Evolutionary conservation across 2,797 vertebrate species (phyloP).

Genomic region (Salmo trutta): DNA sequence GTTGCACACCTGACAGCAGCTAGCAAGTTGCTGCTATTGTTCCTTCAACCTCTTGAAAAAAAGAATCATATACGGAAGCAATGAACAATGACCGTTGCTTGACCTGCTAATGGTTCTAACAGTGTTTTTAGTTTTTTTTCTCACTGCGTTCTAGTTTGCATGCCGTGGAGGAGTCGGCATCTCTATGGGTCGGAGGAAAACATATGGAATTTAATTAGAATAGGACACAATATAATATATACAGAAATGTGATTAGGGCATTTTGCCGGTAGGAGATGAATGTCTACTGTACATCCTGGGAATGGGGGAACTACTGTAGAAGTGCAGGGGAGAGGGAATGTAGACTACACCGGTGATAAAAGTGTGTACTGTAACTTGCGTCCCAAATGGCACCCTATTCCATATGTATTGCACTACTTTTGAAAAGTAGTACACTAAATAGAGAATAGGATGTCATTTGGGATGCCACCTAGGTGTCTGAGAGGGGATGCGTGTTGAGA

Average conservation of each 20-base stretch:
- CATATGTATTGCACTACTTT: too few species aligned
- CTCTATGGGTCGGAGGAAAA: constrained; percentile 41
- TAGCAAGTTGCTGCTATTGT: constrained; percentile 58
- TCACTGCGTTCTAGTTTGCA: constrained; percentile 5
- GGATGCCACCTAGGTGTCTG: background rate
- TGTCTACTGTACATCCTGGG: constrained; percentile 26
- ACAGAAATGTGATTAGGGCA: constrained; percentile 32
- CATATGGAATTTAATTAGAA: constrained; percentile 59
- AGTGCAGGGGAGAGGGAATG: constrained; percentile 19
- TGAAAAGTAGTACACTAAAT: background rate
- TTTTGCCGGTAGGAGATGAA: constrained; percentile 46
- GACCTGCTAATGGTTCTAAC: constrained; percentile 79
- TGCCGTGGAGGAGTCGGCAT: background rate
- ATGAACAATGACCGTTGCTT: constrained; percentile 83
- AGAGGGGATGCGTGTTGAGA: constrained; percentile 26
- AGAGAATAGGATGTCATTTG: background rate
- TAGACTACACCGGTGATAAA: constrained; percentile 15
- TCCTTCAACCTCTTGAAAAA: constrained; percentile 71
- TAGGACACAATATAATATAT: constrained; percentile 31
- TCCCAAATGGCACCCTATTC: background rate
- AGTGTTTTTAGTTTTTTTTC: constrained; percentile 41
- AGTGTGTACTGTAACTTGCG: background rate
- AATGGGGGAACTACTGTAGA: constrained; percentile 30
- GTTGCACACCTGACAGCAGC: constrained; percentile 56
- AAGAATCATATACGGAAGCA: constrained; percentile 73